Percentiles rank a stretch among this genome's conserved stretches.
Conservation (phyloP, 2,113 vertebrate genomes). For the Alethe castanea region DNA sequence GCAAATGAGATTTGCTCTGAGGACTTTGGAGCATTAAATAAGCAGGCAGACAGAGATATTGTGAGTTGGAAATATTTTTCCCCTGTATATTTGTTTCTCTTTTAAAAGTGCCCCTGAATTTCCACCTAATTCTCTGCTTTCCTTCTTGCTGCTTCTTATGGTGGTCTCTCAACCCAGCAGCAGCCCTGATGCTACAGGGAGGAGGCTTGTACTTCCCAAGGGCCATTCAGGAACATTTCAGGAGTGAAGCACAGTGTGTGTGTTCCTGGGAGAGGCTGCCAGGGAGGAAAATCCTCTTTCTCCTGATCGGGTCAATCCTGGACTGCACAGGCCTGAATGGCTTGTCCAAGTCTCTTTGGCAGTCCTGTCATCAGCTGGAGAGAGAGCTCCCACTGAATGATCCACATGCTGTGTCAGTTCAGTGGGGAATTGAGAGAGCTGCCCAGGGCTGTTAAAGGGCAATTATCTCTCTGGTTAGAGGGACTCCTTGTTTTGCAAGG, state of each 20-base stretch:
- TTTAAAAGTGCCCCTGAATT: not conserved
- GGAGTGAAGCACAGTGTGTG: not conserved
- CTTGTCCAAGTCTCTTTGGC: not conserved
- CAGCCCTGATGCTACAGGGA: not conserved
- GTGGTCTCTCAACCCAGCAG: not conserved
- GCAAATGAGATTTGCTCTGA: not conserved
- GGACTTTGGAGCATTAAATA: not conserved
- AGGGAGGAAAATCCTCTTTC: not conserved
- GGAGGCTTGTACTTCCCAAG: not conserved
- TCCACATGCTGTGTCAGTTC: not conserved
- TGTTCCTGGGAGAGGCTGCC: not conserved
- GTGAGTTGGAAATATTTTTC: not conserved
- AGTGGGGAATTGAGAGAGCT: not conserved
- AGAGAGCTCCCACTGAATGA: not conserved
- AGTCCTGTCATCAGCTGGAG: not conserved
- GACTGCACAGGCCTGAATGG: fast-evolving
- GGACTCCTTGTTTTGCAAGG: not conserved
- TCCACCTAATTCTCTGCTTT: not conserved
- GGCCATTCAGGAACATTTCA: not conserved
- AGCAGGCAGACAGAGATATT: not conserved
- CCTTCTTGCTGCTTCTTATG: not conserved
- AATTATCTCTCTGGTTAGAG: not conserved
- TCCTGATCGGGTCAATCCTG: not conserved
- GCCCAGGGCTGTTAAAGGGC: not conserved
- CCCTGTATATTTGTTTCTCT: not conserved